Evolutionary conservation across 2,888 invertebrate species (phyloP).

Genomic region (Dicranocentrus wangi): DNA sequence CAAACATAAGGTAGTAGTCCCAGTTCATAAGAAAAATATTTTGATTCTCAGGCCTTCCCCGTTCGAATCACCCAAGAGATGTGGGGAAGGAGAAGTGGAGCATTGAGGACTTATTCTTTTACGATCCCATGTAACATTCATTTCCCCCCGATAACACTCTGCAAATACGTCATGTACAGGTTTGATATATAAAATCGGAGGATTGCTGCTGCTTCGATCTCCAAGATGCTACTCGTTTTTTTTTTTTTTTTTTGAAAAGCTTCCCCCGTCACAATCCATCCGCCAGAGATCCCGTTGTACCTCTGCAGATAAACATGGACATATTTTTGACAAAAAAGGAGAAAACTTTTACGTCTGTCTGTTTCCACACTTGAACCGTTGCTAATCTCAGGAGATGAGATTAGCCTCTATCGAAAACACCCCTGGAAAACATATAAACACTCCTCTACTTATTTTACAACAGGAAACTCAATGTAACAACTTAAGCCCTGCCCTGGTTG

Average conservation of each 20-base stretch:
- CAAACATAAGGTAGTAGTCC: neutral
- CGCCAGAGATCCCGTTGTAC: too few relatives aligned
- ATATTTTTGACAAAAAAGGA: too few relatives aligned
- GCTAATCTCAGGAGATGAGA: constrained; percentile 55
- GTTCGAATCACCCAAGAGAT: neutral
- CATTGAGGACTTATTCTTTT: constrained; percentile 44
- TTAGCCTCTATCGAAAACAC: constrained; percentile 18
- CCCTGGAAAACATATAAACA: too few relatives aligned
- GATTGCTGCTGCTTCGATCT: too few relatives aligned
- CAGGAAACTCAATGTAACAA: too few relatives aligned
- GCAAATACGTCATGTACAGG: constrained; percentile 10
- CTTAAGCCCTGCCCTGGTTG: too few relatives aligned
- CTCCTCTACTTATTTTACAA: too few relatives aligned
- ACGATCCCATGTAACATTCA: constrained; percentile 45
- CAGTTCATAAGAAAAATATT: constrained; percentile 39
- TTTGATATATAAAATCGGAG: constrained; percentile 5
- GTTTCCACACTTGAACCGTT: constrained; percentile 34
- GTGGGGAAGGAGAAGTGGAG: neutral
- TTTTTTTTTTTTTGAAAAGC: too few relatives aligned
- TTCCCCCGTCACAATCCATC: too few relatives aligned
- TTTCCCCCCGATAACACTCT: constrained; percentile 1
- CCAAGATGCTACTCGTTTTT: neutral
- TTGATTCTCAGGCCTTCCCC: constrained; percentile 41
- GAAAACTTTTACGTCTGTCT: constrained; percentile 27
- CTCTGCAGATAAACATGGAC: too few relatives aligned